Percentiles rank a stretch among this genome's conserved stretches.
These are phyloP conservation scores for Amphipyra tragopoginis DNA, from an alignment of 2,888 invertebrate genomes.

Conservation along the genomic window DNA sequence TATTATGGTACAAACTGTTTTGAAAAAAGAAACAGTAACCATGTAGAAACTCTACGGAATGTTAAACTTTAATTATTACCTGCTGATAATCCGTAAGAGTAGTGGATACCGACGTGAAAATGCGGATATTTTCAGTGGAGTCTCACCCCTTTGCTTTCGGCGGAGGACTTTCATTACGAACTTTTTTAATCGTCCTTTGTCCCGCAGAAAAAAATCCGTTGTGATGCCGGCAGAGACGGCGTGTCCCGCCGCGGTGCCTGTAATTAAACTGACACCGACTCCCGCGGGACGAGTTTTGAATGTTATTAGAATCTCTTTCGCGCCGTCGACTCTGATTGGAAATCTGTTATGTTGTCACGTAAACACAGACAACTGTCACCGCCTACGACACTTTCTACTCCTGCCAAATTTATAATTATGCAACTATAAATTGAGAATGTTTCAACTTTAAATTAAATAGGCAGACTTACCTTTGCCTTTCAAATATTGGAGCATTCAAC, in stretches of 20 bases:
- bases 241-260: conserved; percentile 74
- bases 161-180: conserved; percentile 86
- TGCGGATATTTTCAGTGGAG: conserved; percentile 67
- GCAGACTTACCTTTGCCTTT: conserved; percentile 34
- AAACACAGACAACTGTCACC: conserved; percentile 63
- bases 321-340: conserved; percentile 86
- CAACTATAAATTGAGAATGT: conserved; percentile 54
- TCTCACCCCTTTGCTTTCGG: conserved; percentile 81
- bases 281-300: conserved; percentile 87
- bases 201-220: conserved; percentile 84
- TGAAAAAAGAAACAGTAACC: background rate
- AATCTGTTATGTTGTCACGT: conserved; percentile 77
- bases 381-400: conserved; percentile 45
- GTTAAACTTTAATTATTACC: conserved; percentile 12
- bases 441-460: conserved; percentile 53
- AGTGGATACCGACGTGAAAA: conserved; percentile 48
- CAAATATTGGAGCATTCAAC: conserved; percentile 42
- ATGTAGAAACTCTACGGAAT: background rate
- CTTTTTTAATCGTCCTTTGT: conserved; percentile 89
- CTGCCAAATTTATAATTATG: conserved; percentile 45
- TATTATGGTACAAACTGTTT: background rate
- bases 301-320: conserved; percentile 89
- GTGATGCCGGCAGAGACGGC: conserved; percentile 80
- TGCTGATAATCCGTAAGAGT: conserved; percentile 19
- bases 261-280: conserved; percentile 88